Evolutionary conservation across 2,888 invertebrate genomes (phyloP).

Genomic region (Rugalucina vietnamica): DNA sequence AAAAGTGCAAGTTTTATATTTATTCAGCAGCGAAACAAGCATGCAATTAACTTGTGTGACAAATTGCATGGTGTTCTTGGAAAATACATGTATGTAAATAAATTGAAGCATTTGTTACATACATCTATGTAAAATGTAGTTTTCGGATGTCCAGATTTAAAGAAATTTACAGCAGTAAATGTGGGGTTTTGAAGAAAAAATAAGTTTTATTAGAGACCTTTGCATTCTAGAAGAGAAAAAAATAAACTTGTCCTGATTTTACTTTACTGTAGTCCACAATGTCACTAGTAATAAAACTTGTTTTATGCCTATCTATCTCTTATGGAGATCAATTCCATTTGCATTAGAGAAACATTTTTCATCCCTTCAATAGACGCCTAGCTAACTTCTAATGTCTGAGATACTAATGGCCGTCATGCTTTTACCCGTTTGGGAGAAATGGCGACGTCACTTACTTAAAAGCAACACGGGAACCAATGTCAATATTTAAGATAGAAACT

Average conservation of each 20-base stretch:
- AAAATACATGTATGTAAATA: neutral
- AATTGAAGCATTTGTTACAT: neutral
- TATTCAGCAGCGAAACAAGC: too few relatives aligned
- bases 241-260: too few relatives aligned
- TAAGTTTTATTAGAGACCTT: neutral
- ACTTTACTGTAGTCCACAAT: neutral
- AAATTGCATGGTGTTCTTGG: neutral
- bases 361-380: neutral
- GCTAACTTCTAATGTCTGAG: too few relatives aligned
- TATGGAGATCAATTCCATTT: neutral
- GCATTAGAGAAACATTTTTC: neutral
- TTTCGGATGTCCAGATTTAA: neutral
- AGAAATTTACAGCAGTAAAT: too few relatives aligned
- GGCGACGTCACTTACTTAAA: neutral
- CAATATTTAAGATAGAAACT: neutral
- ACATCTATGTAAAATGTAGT: too few relatives aligned
- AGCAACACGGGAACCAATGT: neutral
- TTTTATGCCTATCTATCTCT: neutral
- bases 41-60: neutral
- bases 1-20: too few relatives aligned
- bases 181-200: neutral
- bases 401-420: neutral
- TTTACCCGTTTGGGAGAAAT: neutral
- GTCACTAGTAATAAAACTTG: neutral
- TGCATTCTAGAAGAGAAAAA: neutral